A percentile compares a stretch with the other conserved stretches of the same genome.
Evolutionary conservation across 1,140 invertebrate species (phyloP).

Genomic region (Arctopsyche grandis): DNA sequence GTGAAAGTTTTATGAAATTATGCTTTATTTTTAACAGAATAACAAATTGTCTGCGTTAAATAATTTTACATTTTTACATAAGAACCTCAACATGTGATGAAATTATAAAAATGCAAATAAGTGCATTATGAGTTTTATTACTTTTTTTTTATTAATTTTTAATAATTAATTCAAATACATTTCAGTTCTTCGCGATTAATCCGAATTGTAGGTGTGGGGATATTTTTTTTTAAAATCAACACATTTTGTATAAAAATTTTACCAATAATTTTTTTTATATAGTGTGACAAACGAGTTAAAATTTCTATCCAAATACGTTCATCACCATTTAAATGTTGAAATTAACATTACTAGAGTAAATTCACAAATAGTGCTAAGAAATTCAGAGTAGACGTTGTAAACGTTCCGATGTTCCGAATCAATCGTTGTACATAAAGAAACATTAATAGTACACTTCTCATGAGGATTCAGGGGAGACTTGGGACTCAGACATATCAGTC

Average conservation of each 20-base stretch:
- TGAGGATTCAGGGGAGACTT: no score
- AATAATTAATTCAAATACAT: slow-evolving; percentile 11
- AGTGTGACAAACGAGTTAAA: no score
- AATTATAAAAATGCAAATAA: slow-evolving; percentile 42
- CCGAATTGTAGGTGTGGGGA: not conserved
- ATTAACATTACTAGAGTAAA: no score
- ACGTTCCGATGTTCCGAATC: no score
- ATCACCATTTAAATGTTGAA: no score
- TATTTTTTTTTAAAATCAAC: no score
- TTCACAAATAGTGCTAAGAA: no score
- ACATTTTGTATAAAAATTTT: slow-evolving; percentile 4
- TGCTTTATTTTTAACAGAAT: slow-evolving; percentile 54
- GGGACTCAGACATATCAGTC: no score
- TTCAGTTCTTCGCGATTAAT: slow-evolving; percentile 20
- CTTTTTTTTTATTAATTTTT: not conserved
- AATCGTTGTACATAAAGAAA: no score
- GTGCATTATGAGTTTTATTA: slow-evolving; percentile 19
- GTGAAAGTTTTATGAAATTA: slow-evolving; percentile 50
- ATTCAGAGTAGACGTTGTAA: no score
- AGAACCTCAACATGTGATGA: not conserved
- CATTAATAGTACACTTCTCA: no score
- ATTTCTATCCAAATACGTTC: no score
- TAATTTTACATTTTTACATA: slow-evolving; percentile 39
- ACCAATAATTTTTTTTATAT: not conserved
- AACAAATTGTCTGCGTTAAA: slow-evolving; percentile 51